Percentiles rank a stretch among this genome's conserved stretches.
phyloP scores from a whole-genome alignment of 2,797 vertebrate species.

The Eleutherodactylus coqui region DNA sequence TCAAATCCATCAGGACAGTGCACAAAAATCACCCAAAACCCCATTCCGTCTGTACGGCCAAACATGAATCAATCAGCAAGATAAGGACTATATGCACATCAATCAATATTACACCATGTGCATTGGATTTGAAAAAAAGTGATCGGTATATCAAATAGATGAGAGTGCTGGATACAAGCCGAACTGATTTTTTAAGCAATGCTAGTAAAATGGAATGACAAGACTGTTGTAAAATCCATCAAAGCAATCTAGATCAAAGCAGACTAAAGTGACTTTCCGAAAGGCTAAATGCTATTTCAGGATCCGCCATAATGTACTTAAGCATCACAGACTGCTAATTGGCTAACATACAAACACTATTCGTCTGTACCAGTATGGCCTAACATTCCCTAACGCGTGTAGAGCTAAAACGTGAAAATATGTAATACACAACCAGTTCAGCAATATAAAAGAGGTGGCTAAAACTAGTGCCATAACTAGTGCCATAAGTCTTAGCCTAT shows the following conservation, averaged over 20 bases:
- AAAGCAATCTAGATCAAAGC: constrained; percentile 21
- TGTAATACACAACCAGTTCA: no score
- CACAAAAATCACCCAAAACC: no score
- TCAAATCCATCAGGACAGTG: no score
- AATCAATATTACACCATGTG: no score
- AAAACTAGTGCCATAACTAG: no score
- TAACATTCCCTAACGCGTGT: neutral
- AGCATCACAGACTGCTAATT: neutral
- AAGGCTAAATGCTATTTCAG: constrained; percentile 17
- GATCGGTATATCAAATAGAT: neutral
- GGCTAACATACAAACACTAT: neutral
- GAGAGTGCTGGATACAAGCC: neutral
- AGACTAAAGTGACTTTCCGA: neutral
- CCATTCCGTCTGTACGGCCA: no score
- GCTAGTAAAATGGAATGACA: constrained; percentile 1
- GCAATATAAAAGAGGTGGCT: neutral
- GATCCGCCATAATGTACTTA: neutral
- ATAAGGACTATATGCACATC: no score
- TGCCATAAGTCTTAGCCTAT: neutral
- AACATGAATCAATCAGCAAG: no score
- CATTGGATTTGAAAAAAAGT: no score
- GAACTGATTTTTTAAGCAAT: neutral
- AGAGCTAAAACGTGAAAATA: neutral
- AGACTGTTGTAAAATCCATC: constrained; percentile 6
- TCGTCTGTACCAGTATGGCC: neutral